Conservation (phyloP, 2,888 invertebrate species). For the Fragum whitleyi region DNA sequence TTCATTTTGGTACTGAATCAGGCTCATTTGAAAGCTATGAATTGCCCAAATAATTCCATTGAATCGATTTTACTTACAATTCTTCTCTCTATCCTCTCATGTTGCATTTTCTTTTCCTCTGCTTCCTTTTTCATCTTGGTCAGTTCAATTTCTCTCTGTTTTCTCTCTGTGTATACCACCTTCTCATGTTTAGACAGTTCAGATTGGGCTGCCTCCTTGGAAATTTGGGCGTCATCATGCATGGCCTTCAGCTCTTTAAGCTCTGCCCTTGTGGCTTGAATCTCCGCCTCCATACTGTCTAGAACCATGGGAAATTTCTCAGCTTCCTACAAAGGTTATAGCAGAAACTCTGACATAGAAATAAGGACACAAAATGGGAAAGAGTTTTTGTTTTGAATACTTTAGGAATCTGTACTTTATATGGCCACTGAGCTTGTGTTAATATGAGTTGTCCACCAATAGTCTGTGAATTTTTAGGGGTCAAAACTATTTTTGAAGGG, state of each 20-base stretch:
- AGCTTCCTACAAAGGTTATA: slow-evolving; percentile 76
- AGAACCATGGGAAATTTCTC: slow-evolving; percentile 82
- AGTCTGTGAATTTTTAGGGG: no score
- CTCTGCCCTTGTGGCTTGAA: slow-evolving; percentile 78
- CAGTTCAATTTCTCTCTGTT: slow-evolving; percentile 84
- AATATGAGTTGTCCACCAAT: no score
- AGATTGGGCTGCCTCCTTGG: slow-evolving; percentile 81
- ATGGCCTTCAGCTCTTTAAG: slow-evolving; percentile 82
- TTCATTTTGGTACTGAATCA: no score
- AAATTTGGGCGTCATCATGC: slow-evolving; percentile 83
- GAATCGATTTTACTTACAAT: slow-evolving; percentile 77
- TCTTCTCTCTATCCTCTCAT: slow-evolving; percentile 84
- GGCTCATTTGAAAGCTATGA: no score
- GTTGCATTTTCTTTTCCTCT: slow-evolving; percentile 85
- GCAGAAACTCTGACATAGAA: no score
- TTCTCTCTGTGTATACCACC: slow-evolving; percentile 81
- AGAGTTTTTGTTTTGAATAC: no score
- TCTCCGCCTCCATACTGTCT: slow-evolving; percentile 83
- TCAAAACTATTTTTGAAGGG: no score
- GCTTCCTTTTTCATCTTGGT: slow-evolving; percentile 85
- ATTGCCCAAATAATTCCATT: no score
- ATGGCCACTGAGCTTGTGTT: no score
- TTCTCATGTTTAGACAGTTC: slow-evolving; percentile 83
- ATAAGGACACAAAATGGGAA: no score
- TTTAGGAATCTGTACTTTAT: no score